Conservation (phyloP, 2,888 invertebrate species). For the Rosalia funebris region DNA sequence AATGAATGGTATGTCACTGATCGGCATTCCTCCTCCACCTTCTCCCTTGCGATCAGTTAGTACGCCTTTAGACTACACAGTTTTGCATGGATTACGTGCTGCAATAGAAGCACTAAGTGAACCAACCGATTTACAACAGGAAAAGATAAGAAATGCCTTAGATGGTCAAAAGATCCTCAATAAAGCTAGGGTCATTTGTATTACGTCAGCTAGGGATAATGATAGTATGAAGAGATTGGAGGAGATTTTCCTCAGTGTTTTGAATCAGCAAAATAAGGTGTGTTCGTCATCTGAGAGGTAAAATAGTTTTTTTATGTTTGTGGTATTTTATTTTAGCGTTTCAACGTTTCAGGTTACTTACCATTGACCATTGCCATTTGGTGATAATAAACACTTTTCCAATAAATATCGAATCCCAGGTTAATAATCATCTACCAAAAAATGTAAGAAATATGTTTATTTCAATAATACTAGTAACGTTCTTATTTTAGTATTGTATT, state of each 20-base stretch:
- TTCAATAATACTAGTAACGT: constrained; percentile 34
- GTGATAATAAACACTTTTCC: constrained; percentile 91
- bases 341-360: constrained; percentile 68
- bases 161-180: constrained; percentile 61
- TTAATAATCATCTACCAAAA: constrained; percentile 76
- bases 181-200: constrained; percentile 87
- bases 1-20: constrained; percentile 82
- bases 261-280: constrained; percentile 83
- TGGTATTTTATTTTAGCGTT: constrained; percentile 49
- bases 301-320: constrained; percentile 14
- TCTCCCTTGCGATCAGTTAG: constrained; percentile 63
- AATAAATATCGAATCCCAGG: constrained; percentile 79
- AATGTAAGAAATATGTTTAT: constrained; percentile 67
- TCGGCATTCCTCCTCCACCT: constrained; percentile 78
- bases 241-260: constrained; percentile 84
- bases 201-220: constrained; percentile 89
- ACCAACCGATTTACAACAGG: constrained; percentile 79
- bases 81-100: constrained; percentile 84
- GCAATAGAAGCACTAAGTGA: constrained; percentile 89
- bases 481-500: not conserved
- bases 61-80: constrained; percentile 73
- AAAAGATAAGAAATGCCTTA: constrained; percentile 62
- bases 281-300: constrained; percentile 72
- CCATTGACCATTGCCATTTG: constrained; percentile 88
- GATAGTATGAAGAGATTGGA: constrained; percentile 86